Evolutionary conservation across 2,888 invertebrate genomes (phyloP), one percentile per base, ranked within the genome.

Genomic region (Spisula solida): DNA sequence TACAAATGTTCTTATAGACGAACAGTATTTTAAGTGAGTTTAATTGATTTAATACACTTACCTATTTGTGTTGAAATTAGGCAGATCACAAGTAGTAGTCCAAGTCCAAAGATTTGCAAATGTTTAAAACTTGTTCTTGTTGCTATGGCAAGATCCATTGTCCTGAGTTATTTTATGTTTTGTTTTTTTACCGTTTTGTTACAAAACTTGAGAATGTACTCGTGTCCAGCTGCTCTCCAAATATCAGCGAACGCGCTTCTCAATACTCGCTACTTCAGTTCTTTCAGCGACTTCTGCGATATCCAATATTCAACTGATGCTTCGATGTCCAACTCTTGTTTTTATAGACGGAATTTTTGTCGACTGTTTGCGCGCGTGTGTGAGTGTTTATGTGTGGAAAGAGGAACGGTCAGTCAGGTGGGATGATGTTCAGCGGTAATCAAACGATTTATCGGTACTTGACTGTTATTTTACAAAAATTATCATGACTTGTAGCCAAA

Each of bases 61-160:
- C 90, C 90, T 90, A 90, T 83, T 86, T 90, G 90, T 81, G 85
- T 60, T n/a, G 86, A 66, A n/a, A 88, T 47, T 29, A 90, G 48
- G 47, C 85, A 81, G 66, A 90, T 31, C n/a, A 80, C 88, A 18
- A 88, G 70, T 16, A 90, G 29, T 51, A 82, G n/a, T 70, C 85
- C 87, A 55, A 86, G 55, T 80, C 86, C 88, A 66, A 88, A 34
- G 31, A 84, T 70, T 80, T 86, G 88, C 34, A 88, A 56, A 31
- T 90, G 88, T 78, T 85, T 90, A 47, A 85, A 79, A 47, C 51
- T 81, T 47, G 85, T 75, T 81, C 60, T 70, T 80, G 83, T 78
- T 25, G 86, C 70, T 83, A 80, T 81, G 56, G 55, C 51, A 51
- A 83, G 80, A 51, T 85, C 85, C 82, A 85, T 88, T 80, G 80